These are phyloP conservation scores for Microplitis demolitor DNA, from an alignment of 1,140 invertebrate genomes.

Conservation along the genomic window DNA sequence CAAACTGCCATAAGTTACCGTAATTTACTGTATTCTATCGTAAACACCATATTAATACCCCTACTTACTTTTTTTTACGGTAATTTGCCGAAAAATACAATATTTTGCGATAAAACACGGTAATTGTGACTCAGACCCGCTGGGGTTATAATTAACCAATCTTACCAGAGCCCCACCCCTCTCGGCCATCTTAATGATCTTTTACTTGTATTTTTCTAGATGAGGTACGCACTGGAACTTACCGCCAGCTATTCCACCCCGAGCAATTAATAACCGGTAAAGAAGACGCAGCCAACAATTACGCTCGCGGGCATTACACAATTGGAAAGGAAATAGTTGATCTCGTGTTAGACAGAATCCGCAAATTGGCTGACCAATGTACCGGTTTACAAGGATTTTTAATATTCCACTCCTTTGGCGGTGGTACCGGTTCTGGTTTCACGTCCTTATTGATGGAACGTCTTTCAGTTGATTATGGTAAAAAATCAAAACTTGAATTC, in stretches of 20 bases:
- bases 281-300: conserved; percentile 90
- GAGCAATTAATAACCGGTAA: conserved; percentile 85
- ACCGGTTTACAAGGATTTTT: conserved; percentile 86
- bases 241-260: conserved; percentile 83
- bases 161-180: not conserved
- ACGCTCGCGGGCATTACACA: conserved; percentile 88
- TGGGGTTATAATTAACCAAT: no score
- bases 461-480: conserved; percentile 24
- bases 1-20: no score
- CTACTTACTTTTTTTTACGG: no score
- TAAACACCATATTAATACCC: no score
- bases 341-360: conserved; percentile 76
- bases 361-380: conserved; percentile 85
- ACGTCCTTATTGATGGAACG: conserved; percentile 79
- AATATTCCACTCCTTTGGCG: conserved; percentile 76
- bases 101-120: no score
- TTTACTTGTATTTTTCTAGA: conserved; percentile 51
- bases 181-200: not conserved
- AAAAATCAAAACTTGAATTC: conserved; percentile 27
- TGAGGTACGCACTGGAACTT: conserved; percentile 82
- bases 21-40: no score
- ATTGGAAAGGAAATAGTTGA: conserved; percentile 89
- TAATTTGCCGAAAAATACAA: no score
- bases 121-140: no score
- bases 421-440: conserved; percentile 73